Evolutionary conservation across 2,113 vertebrate species (phyloP).

Genomic region (Sminthopsis crassicaudata): DNA sequence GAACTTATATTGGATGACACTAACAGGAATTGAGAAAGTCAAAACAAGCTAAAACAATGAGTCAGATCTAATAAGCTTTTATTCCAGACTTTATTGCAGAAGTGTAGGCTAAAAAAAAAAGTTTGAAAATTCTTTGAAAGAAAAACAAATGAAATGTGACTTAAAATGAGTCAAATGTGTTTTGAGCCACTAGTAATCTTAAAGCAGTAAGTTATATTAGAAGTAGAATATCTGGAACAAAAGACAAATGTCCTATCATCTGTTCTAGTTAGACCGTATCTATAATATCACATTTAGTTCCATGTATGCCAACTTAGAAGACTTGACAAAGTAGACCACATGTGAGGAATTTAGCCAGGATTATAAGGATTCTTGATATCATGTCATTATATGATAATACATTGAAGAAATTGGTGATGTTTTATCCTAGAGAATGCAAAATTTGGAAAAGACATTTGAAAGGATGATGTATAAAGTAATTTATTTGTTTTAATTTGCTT

Average conservation of each 20-base stretch:
- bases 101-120: not conserved
- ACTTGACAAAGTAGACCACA: not conserved
- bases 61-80: not conserved
- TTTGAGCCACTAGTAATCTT: not conserved
- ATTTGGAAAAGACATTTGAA: not conserved
- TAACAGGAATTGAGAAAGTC: not conserved
- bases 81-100: not conserved
- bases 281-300: not conserved
- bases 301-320: not conserved
- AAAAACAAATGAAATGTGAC: not conserved
- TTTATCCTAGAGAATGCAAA: not conserved
- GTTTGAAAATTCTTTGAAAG: not conserved
- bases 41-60: not conserved
- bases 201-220: not conserved
- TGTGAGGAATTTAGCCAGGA: not conserved
- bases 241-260: not conserved
- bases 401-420: not conserved
- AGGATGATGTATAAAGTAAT: not conserved
- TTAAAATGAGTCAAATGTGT: not conserved
- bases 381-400: not conserved
- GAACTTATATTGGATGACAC: not conserved
- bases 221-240: not conserved
- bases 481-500: not conserved
- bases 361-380: not conserved
- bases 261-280: not conserved